Base-by-base conservation (phyloP, 2,113 vertebrate species). In the Pedetes capensis region DNA sequence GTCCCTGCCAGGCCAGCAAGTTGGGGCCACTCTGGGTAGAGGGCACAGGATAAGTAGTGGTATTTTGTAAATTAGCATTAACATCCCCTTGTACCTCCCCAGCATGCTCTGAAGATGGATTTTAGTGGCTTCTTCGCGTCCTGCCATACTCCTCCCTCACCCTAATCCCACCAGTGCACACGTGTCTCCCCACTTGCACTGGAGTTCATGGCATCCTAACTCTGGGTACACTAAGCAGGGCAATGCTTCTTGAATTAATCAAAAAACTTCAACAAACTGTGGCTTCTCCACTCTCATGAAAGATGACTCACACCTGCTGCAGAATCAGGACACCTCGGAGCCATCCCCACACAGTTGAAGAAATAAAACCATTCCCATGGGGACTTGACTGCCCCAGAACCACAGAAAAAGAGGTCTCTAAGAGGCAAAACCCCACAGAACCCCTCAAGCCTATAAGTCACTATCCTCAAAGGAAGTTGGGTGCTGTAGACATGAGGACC, bases 71-170 rank as follows among this genome's bases (percentile, higher is more conserved):
- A 27, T 47, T 57, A 23, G 63, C 6, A 6, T 29, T 71, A 63
- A 9, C 0, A 0, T 11, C 22, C 27, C 42, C 59, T 10, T 0
- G 1, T 47, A 25, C 27, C 55, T 59, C 51, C 61, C 53, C 47
- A 32, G 37, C 3, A 11, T 4, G 12, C 42, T 22, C 11, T 27
- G 25, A 44, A 78, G 51, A 37, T 2, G 5, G 32, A 44, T 57
- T 34, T 42, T 23, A 34, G 53, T 11, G 37, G 16, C 20, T 63
- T 27, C 16, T 51, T 4, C 0, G 55, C 1, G 14, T 27, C 57
- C 81, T 2, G 34, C 16, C 5, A 0, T 0, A 11, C 17, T 39
- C 42, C 29, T 27, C 39, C 59, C 32, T 85, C 59, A 53, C 37
- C 53, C 64, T 29, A 39, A 39, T 6, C 55, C 64, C 20, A 72